phyloP scores from a whole-genome alignment of 2,888 invertebrate species.

The Phortica magna region DNA sequence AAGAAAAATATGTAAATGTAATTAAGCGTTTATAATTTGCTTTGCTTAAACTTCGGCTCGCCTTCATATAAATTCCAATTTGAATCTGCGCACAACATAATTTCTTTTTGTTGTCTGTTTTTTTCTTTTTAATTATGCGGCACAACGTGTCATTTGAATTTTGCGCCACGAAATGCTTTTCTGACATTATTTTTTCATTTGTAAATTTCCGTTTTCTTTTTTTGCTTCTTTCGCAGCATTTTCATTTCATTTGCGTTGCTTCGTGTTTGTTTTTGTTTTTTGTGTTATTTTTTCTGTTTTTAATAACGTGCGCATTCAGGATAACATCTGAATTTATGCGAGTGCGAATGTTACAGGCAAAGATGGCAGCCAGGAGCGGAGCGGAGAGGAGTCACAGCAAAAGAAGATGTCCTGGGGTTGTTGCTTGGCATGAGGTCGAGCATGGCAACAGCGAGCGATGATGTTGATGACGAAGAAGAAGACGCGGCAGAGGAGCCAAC shows the following conservation, averaged over 20 bases:
- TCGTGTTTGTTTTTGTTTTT: constrained; percentile 39
- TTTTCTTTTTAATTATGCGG: constrained; percentile 28
- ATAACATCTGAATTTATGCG: constrained; percentile 72
- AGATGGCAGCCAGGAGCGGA: constrained; percentile 52
- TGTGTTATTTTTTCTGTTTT: constrained; percentile 55
- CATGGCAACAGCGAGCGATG: background rate
- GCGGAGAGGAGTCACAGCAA: background rate
- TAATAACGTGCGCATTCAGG: constrained; percentile 72
- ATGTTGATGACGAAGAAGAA: background rate
- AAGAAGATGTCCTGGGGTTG: constrained; percentile 56
- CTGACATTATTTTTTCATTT: constrained; percentile 54
- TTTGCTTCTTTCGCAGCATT: constrained; percentile 9
- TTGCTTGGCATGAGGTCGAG: constrained; percentile 29
- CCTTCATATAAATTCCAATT: constrained; percentile 6
- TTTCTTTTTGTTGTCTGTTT: background rate
- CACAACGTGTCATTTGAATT: constrained; percentile 23
- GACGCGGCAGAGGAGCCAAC: constrained; percentile 32
- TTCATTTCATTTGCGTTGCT: constrained; percentile 27
- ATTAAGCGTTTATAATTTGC: constrained; percentile 34
- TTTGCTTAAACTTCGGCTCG: background rate
- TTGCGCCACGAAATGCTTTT: constrained; percentile 17
- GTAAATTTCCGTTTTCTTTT: constrained; percentile 48
- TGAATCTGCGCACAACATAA: constrained; percentile 1
- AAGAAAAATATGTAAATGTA: constrained; percentile 20
- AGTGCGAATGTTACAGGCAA: constrained; percentile 44